Percentiles rank a stretch among this genome's conserved stretches.
Conservation (phyloP, 1,140 invertebrate genomes). For the Popillia japonica region DNA sequence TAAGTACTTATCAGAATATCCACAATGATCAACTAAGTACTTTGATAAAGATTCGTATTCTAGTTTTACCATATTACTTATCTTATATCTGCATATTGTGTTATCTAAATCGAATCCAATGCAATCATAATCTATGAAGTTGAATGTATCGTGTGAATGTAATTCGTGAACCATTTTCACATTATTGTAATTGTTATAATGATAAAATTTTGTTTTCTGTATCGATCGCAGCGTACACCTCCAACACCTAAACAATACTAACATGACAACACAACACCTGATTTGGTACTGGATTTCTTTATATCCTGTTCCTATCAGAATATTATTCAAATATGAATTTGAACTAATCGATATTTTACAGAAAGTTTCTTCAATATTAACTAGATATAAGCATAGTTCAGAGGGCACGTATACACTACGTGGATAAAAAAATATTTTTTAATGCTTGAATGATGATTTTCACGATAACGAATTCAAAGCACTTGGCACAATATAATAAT, state of each 20-base stretch:
- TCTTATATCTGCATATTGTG: slow-evolving; percentile 74
- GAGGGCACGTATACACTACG: background rate
- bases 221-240: background rate
- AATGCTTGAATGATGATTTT: too few relatives aligned
- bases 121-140: slow-evolving; percentile 75
- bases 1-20: slow-evolving; percentile 67
- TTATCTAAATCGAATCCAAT: slow-evolving; percentile 85
- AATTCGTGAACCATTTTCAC: slow-evolving; percentile 25
- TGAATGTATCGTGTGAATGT: slow-evolving; percentile 56
- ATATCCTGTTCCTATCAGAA: background rate
- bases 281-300: background rate
- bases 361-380: background rate
- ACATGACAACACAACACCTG: background rate
- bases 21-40: slow-evolving; percentile 70
- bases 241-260: background rate
- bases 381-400: background rate
- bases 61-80: slow-evolving; percentile 69
- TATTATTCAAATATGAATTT: background rate
- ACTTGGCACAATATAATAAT: too few relatives aligned
- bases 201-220: background rate
- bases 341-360: background rate
- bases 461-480: too few relatives aligned
- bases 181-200: background rate
- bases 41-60: slow-evolving; percentile 71
- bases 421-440: too few relatives aligned